These are phyloP conservation scores for Erebia ligea DNA, from an alignment of 2,888 invertebrate species.

Conservation along the genomic window DNA sequence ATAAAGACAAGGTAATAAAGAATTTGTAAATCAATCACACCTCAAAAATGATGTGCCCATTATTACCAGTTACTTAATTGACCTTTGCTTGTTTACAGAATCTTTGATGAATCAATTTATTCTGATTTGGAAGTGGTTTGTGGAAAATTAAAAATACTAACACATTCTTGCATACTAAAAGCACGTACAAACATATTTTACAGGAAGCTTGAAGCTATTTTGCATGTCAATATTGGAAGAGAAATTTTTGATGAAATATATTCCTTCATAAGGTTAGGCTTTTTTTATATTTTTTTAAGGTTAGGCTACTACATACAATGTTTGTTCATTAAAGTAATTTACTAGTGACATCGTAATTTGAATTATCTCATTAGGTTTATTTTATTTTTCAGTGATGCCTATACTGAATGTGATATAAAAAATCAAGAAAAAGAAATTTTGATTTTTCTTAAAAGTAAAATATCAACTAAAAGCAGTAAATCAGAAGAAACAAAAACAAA, in stretches of 20 bases:
- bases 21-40: too few relatives aligned
- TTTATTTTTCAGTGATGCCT: slow-evolving; percentile 65
- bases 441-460: slow-evolving; percentile 63
- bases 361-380: background rate
- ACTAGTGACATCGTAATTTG: too few relatives aligned
- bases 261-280: slow-evolving; percentile 76
- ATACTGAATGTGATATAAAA: slow-evolving; percentile 76
- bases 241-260: slow-evolving; percentile 80
- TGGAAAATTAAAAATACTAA: slow-evolving; percentile 81
- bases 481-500: too few relatives aligned
- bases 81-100: slow-evolving; percentile 71
- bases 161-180: slow-evolving; percentile 84
- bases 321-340: background rate
- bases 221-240: slow-evolving; percentile 77
- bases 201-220: slow-evolving; percentile 78
- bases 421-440: slow-evolving; percentile 78
- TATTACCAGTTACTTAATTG: too few relatives aligned
- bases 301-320: slow-evolving; percentile 41
- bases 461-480: slow-evolving; percentile 41
- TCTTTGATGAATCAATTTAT: slow-evolving; percentile 84
- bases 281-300: too few relatives aligned
- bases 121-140: slow-evolving; percentile 84
- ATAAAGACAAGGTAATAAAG: too few relatives aligned
- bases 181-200: slow-evolving; percentile 84
- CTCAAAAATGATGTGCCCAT: too few relatives aligned